Percentiles rank a stretch among this genome's conserved stretches.
Conservation (phyloP, 2,797 vertebrate species). For the Danio jaintianensis region DNA sequence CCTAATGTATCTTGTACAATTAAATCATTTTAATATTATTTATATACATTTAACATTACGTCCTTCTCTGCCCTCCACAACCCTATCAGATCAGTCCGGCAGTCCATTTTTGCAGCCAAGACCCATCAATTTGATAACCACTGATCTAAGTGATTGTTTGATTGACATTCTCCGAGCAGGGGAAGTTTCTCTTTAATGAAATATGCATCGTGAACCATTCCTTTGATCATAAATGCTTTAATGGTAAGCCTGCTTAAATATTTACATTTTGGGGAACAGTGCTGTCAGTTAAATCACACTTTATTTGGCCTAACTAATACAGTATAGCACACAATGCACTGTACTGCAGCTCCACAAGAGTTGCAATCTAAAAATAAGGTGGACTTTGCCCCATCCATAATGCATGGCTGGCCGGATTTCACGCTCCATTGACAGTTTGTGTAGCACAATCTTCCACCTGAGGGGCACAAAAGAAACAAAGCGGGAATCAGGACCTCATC, state of each 20-base stretch:
- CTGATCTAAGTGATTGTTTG: constrained; percentile 33
- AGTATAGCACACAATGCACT: constrained; percentile 11
- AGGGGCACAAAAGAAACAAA: constrained; percentile 49
- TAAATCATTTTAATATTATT: not conserved
- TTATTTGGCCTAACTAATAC: constrained; percentile 13
- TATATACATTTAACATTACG: not conserved
- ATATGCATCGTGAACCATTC: constrained; percentile 27
- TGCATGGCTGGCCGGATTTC: constrained; percentile 51
- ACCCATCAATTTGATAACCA: not conserved
- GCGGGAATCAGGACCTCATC: constrained; percentile 40
- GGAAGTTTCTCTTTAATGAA: constrained; percentile 38
- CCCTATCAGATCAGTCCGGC: not conserved
- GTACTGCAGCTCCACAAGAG: constrained; percentile 6
- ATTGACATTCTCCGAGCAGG: constrained; percentile 7
- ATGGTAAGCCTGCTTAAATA: constrained; percentile 34
- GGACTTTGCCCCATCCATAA: constrained; percentile 47
- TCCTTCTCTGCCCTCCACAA: not conserved
- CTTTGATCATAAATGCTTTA: constrained; percentile 53
- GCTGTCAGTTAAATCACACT: constrained; percentile 28
- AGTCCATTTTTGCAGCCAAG: not conserved
- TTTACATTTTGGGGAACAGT: constrained; percentile 19
- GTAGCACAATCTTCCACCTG: constrained; percentile 52
- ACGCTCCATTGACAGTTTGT: constrained; percentile 56
- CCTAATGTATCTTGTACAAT: not conserved
- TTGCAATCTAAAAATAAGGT: constrained; percentile 52